Evolutionary conservation across 2,113 vertebrate genomes (phyloP), one percentile per base, ranked within the genome.

Genomic region (Uria lomvia): DNA sequence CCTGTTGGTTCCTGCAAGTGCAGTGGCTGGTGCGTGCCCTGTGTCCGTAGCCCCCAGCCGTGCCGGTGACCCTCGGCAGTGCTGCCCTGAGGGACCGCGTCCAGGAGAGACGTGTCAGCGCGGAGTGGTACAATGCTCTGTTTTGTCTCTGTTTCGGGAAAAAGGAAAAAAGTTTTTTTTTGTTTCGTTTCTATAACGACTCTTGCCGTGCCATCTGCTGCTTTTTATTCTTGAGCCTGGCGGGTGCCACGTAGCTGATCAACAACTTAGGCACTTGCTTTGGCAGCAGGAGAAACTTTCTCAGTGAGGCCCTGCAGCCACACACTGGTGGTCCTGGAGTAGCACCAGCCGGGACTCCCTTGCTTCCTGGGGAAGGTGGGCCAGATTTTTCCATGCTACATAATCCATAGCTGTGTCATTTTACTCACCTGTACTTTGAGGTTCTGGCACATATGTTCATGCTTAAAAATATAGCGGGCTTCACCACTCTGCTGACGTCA

Each of bases 21-120:
- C 36, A 11, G 8, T 1, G 32, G 11, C 71, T 52, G 27, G 7
- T 18, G 21, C 0, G 0, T 43, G 60, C 43, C 8, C 15, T 1
- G 1, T 24, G 49, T 8, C 60, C 20, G 8, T 8, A 27, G 59
- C 40, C 55, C 36, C 32, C 42, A 26, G 27, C 36, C 40, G 49
- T 12, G 45, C 63, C 13, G 49, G 29, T 24, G 43, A 34, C 11
- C 68, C 26, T 34, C 15, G 1, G 59, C 45, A 62, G 50, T 1
- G 7, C 23, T 86, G 45, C 36, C 50, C 55, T 8, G 32, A 32
- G 70, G n/a, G 32, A 32, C 49, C 8, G 15, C 1, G 5, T n/a
- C 60, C 3, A 1, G 47, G 17, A 56, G 19, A 55, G 36, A 49
- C 12, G 18, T 11, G 6, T 20, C 56, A 26, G 15, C 34, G 59